phyloP scores from a whole-genome alignment of 2,888 invertebrate species.

The Silvanus unidentatus region DNA sequence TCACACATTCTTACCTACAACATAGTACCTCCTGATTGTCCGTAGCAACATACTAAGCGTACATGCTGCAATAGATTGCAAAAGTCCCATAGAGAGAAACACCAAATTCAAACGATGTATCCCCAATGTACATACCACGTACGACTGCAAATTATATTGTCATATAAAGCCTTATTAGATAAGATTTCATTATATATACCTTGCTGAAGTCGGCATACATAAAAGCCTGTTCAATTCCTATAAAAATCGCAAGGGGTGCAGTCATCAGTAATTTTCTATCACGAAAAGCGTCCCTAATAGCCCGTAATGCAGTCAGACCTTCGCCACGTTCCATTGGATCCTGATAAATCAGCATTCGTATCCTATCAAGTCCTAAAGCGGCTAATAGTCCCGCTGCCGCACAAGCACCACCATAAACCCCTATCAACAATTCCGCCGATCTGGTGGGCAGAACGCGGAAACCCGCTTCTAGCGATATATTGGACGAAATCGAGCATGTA shows the following conservation, averaged over 20 bases:
- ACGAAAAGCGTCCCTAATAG: constrained; percentile 50
- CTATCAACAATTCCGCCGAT: constrained; percentile 42
- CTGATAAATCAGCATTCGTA: constrained; percentile 53
- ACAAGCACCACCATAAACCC: constrained; percentile 44
- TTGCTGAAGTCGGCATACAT: constrained; percentile 78
- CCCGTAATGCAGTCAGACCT: constrained; percentile 46
- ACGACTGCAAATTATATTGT: constrained; percentile 55
- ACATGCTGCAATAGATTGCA: constrained; percentile 71
- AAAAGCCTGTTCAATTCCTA: constrained; percentile 79
- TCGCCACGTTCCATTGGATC: constrained; percentile 47
- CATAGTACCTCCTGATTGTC: constrained; percentile 65
- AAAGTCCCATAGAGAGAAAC: constrained; percentile 65
- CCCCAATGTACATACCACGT: constrained; percentile 75
- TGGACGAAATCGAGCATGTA: constrained; percentile 19
- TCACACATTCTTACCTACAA: constrained; percentile 55
- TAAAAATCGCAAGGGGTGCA: constrained; percentile 72
- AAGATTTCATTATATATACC: constrained; percentile 46
- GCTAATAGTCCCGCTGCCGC: constrained; percentile 42
- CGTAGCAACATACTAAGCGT: constrained; percentile 76
- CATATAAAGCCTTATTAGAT: background rate
- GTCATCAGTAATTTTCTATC: constrained; percentile 64
- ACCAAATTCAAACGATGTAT: constrained; percentile 68
- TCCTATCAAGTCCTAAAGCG: constrained; percentile 47
- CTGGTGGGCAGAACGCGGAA: constrained; percentile 37
- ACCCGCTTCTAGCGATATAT: constrained; percentile 18